Evolutionary conservation across 2,113 vertebrate genomes (phyloP).

Genomic region (Apteryx mantelli): DNA sequence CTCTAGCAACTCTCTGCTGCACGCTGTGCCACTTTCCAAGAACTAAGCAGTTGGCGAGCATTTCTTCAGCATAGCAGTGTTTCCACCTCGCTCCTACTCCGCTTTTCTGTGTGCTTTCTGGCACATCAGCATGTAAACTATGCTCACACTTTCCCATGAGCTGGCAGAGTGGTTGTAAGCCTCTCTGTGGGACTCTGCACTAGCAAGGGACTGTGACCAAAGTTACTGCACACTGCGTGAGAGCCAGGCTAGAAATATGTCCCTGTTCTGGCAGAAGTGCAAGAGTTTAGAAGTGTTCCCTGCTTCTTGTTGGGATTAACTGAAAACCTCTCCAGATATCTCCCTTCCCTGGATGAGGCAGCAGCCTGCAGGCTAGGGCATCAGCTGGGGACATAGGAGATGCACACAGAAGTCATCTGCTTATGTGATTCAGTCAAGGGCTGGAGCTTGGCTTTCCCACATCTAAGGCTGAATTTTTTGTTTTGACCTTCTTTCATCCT

Average conservation of each 20-base stretch:
- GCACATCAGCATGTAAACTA: background rate
- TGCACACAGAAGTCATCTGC: background rate
- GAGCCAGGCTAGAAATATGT: background rate
- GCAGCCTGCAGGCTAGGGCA: background rate
- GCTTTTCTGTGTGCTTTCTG: background rate
- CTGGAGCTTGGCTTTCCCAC: slow-evolving; percentile 29
- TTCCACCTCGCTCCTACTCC: background rate
- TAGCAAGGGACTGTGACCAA: background rate
- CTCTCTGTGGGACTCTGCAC: background rate
- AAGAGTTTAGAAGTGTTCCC: background rate
- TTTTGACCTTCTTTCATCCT: background rate
- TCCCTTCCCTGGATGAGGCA: background rate
- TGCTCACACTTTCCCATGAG: accelerated
- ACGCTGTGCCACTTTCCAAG: background rate
- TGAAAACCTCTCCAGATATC: background rate
- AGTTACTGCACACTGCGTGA: background rate
- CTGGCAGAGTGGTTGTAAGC: background rate
- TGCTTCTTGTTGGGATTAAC: background rate
- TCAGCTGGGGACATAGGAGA: accelerated
- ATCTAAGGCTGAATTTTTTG: slow-evolving; percentile 9
- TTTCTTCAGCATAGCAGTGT: background rate
- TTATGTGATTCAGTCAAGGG: background rate
- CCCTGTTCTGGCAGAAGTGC: background rate
- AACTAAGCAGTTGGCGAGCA: background rate
- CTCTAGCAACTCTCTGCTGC: background rate